Evolutionary conservation across 2,113 vertebrate genomes (phyloP).

Genomic region (Dromas ardeola): DNA sequence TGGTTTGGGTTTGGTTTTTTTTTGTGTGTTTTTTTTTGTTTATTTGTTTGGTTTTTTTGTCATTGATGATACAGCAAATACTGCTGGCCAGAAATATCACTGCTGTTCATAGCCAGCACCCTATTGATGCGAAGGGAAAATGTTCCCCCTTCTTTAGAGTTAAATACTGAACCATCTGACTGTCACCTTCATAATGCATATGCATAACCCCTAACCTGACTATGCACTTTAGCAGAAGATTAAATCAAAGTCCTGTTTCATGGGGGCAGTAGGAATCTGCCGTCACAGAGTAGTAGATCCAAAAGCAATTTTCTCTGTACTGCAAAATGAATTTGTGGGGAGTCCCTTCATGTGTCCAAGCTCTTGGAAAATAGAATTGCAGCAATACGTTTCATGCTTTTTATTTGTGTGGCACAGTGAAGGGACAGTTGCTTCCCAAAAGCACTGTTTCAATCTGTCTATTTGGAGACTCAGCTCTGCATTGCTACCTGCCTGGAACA

Average conservation of each 20-base stretch:
- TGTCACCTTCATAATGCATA: background rate
- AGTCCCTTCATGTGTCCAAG: background rate
- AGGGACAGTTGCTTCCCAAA: slow-evolving; percentile 8
- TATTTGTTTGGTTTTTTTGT: background rate
- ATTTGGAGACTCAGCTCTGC: background rate
- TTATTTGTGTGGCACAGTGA: background rate
- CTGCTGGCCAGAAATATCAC: background rate
- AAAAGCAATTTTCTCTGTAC: slow-evolving; percentile 34
- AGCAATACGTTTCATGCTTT: background rate
- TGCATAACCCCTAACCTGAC: background rate
- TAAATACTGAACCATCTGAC: background rate
- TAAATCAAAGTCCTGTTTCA: background rate
- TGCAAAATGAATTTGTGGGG: background rate
- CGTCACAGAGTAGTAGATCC: background rate
- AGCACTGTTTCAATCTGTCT: background rate
- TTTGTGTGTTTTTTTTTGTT: no score
- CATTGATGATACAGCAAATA: background rate
- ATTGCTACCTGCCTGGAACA: background rate
- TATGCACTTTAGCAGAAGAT: background rate
- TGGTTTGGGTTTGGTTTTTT: background rate
- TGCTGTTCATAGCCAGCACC: background rate
- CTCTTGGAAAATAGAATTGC: slow-evolving; percentile 16
- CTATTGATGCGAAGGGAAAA: background rate
- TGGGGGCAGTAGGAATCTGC: background rate
- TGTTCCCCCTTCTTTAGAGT: background rate